Evolutionary conservation across 2,888 invertebrate species (phyloP), one percentile per base, ranked within the genome.

Genomic region (Melanostoma mellinum): DNA sequence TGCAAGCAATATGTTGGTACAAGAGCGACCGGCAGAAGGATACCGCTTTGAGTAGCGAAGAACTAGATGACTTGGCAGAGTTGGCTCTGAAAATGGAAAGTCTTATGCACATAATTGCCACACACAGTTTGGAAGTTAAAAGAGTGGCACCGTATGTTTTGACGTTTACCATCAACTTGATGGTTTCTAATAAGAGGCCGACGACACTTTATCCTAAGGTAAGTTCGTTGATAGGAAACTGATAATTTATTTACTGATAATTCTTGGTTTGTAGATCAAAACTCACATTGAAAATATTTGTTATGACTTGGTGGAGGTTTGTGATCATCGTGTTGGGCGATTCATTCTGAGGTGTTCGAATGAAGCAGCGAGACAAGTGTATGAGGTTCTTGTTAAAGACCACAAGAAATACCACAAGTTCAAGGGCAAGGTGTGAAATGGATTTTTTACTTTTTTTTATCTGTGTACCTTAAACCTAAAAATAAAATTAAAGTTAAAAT

Each of bases 161-260:
- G 20, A 88, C 88, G 4, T 90, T 88, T 60, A 86, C 87, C 48
- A 90, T 91, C 6, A 88, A 88, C 61, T 86, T 90, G 35, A 91
- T 91, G 89, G 90, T 91, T 4, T 86, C 87, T 5, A 89, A 88
- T 73, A 89, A 89, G 36, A 86, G 89, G n/a, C 88, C 91, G 4
- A 90, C 91, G 2, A 90, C 91, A 3, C 80, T 91, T 35, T 91
- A 89, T 77, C 89, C 90, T 9, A 89, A 90, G 88, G 91, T 91
- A 50, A 38, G 73, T 79, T 35, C 3, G 30, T 60, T 3, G 1
- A 50, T n/a, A 67, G 38, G 8, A 35, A 36, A 6, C 55, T 50
- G 32, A 60, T 65, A 50, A 9, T 77, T 48, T 52, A 44, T 44
- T 38, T 30, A 68, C 42, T 20, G 67, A 53, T 65, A 6, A 50